phyloP scores from a whole-genome alignment of 37 sponge, comb jelly and placozoan species.

The Ephydatia muelleri region DNA sequence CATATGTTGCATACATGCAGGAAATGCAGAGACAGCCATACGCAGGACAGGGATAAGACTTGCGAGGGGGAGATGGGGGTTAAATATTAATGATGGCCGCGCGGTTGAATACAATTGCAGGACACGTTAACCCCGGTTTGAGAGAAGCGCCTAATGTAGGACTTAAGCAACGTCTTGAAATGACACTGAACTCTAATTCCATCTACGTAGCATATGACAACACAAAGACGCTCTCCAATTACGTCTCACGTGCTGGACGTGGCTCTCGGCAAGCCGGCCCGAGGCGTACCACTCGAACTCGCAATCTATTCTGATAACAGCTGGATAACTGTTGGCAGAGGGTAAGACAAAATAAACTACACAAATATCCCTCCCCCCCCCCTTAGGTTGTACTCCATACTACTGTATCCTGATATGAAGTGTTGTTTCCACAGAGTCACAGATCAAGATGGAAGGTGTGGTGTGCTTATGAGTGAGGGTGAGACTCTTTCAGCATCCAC shows the following conservation, averaged over 20 bases:
- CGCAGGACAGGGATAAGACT: not conserved
- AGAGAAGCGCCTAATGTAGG: not conserved
- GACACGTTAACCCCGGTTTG: not conserved
- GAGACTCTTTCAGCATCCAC: constrained; percentile 19
- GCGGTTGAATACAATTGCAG: not conserved
- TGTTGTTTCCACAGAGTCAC: constrained; percentile 46
- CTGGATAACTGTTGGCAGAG: not conserved
- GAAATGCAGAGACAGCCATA: no score
- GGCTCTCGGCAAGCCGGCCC: constrained; percentile 33
- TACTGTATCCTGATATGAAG: no score
- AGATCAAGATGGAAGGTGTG: constrained; percentile 38
- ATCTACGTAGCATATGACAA: not conserved
- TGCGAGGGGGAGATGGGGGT: not conserved
- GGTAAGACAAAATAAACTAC: not conserved
- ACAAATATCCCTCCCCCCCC: no score
- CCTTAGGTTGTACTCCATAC: no score
- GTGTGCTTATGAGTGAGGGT: constrained; percentile 1
- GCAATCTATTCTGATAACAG: not conserved
- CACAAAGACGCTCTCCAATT: constrained; percentile 6
- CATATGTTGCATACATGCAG: no score
- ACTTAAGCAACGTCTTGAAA: not conserved
- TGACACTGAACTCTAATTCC: not conserved
- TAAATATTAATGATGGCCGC: not conserved
- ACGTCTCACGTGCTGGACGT: constrained; percentile 59
- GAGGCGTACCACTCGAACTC: constrained; percentile 17